These are phyloP conservation scores for Rhimphoctona megacephalus DNA, from an alignment of 2,888 invertebrate species.

Conservation along the genomic window DNA sequence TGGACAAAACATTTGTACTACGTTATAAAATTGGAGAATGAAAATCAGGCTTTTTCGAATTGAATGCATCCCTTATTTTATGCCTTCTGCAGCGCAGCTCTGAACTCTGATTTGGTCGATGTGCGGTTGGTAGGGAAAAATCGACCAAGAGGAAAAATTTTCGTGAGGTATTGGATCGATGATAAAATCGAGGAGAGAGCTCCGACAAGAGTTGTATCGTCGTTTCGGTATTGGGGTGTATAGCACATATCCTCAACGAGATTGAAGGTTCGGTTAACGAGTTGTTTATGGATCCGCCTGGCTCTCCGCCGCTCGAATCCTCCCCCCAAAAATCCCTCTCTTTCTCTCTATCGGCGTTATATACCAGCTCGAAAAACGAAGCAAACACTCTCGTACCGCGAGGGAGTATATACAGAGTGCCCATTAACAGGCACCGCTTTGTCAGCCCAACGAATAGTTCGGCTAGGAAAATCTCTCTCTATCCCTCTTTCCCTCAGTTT, in stretches of 20 bases:
- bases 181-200: constrained; percentile 63
- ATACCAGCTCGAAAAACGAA: constrained; percentile 19
- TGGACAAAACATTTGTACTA: too few species aligned
- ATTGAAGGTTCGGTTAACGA: constrained; percentile 83
- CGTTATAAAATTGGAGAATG: not conserved
- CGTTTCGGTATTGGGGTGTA: constrained; percentile 73
- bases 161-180: constrained; percentile 56
- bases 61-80: not conserved
- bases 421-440: constrained; percentile 75
- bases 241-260: constrained; percentile 71
- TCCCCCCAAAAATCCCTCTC: constrained; percentile 18
- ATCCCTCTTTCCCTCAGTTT: constrained; percentile 25
- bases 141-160: not conserved
- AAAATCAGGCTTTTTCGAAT: not conserved
- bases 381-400: not conserved
- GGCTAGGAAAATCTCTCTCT: constrained; percentile 73
- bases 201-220: constrained; percentile 54
- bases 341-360: not conserved
- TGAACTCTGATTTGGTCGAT: not conserved
- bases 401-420: constrained; percentile 75
- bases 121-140: not conserved
- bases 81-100: not conserved
- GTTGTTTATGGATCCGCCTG: constrained; percentile 82
- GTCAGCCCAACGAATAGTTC: constrained; percentile 76
- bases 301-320: constrained; percentile 33